Evolutionary conservation across 1,140 invertebrate species (phyloP).

Genomic region (Acromyrmex charruanus): DNA sequence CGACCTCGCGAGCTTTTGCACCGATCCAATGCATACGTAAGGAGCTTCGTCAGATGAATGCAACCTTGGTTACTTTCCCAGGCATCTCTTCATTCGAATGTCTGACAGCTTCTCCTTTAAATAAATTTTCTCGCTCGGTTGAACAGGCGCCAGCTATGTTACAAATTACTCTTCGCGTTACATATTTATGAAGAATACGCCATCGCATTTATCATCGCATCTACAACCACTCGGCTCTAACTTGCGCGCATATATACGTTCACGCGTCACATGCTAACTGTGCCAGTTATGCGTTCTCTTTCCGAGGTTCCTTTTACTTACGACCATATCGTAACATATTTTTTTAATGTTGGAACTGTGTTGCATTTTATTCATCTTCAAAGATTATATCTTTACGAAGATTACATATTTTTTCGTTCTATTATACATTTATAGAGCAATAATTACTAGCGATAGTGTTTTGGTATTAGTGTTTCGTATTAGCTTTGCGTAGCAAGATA

Average conservation of each 20-base stretch:
- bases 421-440: not conserved
- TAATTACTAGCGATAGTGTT: not conserved
- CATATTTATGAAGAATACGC: constrained; percentile 55
- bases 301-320: too few species aligned
- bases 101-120: constrained; percentile 42
- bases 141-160: constrained; percentile 33
- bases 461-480: not conserved
- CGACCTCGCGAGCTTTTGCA: constrained; percentile 24
- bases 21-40: constrained; percentile 55
- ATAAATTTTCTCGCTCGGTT: constrained; percentile 51
- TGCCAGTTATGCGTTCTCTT: not conserved
- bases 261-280: constrained; percentile 17
- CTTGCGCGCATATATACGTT: constrained; percentile 4
- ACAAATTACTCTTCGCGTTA: constrained; percentile 53
- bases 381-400: not conserved
- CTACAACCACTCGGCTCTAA: constrained; percentile 12
- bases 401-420: not conserved
- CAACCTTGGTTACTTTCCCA: constrained; percentile 30
- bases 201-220: constrained; percentile 50
- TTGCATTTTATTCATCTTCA: not conserved
- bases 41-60: constrained; percentile 42
- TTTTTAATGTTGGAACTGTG: not conserved
- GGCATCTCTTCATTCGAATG: constrained; percentile 18
- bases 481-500: not conserved
- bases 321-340: not conserved